A percentile compares a stretch with the other conserved stretches of the same genome.
phyloP scores from a whole-genome alignment of 2,888 invertebrate genomes.

The Sympetrum striolatum region DNA sequence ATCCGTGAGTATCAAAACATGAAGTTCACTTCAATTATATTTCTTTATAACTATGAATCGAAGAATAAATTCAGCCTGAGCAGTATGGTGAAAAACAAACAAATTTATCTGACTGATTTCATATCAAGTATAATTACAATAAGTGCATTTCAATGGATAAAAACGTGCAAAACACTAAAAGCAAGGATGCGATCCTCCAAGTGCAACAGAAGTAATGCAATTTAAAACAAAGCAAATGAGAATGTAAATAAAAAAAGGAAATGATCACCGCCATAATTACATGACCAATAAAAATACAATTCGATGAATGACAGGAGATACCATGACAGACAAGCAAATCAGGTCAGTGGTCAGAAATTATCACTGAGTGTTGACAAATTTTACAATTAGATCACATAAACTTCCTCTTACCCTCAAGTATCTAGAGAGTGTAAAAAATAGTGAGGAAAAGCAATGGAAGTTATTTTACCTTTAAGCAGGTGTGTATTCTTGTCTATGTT shows the following conservation, averaged over 20 bases:
- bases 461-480: background rate
- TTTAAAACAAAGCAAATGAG: background rate
- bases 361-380: background rate
- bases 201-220: background rate
- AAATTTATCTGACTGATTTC: no score
- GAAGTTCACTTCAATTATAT: no score
- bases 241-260: background rate
- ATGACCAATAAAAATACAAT: background rate
- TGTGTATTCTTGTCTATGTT: background rate
- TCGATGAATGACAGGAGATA: background rate
- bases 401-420: background rate
- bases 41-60: no score
- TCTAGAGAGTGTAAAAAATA: background rate
- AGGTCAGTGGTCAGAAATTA: background rate
- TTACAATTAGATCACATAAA: background rate
- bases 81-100: no score
- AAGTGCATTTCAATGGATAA: background rate
- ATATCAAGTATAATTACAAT: background rate
- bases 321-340: background rate
- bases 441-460: background rate
- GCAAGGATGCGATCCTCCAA: conserved; percentile 1
- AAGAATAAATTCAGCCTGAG: no score
- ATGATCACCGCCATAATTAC: background rate
- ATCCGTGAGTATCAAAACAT: no score
- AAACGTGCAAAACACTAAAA: conserved; percentile 3